Conservation (phyloP, 2,888 invertebrate genomes). For the Oscheius sp. region DNA sequence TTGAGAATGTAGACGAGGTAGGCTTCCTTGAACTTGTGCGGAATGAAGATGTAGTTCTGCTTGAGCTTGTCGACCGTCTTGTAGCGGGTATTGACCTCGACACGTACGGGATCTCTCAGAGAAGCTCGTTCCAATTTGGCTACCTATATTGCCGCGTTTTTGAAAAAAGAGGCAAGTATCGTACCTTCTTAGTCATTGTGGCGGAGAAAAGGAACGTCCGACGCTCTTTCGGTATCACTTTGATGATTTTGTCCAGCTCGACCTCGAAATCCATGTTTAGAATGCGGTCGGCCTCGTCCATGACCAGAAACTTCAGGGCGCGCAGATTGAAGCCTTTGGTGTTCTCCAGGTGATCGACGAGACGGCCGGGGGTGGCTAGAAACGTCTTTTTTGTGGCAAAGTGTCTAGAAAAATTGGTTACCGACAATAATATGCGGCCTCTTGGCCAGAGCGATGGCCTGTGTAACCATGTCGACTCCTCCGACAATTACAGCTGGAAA, state of each 20-base stretch:
- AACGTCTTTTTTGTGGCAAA: conserved; percentile 33
- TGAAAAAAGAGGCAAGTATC: not conserved
- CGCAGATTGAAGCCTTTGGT: conserved; percentile 95
- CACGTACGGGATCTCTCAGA: conserved; percentile 90
- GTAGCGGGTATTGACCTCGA: conserved; percentile 90
- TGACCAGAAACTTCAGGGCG: conserved; percentile 85
- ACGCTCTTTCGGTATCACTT: conserved; percentile 89
- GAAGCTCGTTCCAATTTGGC: conserved; percentile 95
- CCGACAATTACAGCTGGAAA: conserved; percentile 89
- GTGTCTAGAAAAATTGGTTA: conserved; percentile 60
- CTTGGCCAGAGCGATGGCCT: conserved; percentile 88
- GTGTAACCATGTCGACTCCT: conserved; percentile 97
- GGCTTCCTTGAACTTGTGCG: conserved; percentile 96
- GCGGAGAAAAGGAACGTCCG: conserved; percentile 95
- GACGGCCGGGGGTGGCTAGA: conserved; percentile 79
- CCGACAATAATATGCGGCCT: conserved; percentile 95
- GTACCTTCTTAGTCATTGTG: conserved; percentile 89
- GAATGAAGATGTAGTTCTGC: conserved; percentile 94
- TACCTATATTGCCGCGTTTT: conserved; percentile 75
- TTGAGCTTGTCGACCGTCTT: conserved; percentile 96
- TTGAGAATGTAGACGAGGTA: conserved; percentile 94
- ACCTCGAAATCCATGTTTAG: conserved; percentile 98
- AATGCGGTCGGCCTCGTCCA: conserved; percentile 99
- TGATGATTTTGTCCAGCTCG: conserved; percentile 91
- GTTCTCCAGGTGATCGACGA: conserved; percentile 86